These are phyloP conservation scores for Neolamprologus falcicula DNA, from an alignment of 2,113 vertebrate genomes.

Conservation along the genomic window DNA sequence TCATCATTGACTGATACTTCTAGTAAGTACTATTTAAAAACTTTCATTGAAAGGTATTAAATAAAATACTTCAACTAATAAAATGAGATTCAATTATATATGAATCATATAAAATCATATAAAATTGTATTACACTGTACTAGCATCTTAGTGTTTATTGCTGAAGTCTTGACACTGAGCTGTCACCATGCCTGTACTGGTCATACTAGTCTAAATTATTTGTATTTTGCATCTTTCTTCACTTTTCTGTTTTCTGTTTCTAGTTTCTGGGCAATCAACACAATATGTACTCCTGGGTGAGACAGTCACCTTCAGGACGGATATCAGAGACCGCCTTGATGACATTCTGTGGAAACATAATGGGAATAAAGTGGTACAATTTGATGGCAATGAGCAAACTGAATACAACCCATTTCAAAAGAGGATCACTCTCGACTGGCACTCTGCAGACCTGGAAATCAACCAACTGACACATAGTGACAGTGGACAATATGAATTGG, in stretches of 20 bases:
- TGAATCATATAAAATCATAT: not conserved
- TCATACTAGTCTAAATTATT: not conserved
- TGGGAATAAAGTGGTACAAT: slow-evolving; percentile 31
- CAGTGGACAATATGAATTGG: slow-evolving; percentile 38
- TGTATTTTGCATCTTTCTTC: not conserved
- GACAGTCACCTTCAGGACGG: not conserved
- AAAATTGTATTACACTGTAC: not conserved
- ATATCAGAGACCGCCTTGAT: accelerated
- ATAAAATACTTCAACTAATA: not conserved
- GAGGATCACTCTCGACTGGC: slow-evolving; percentile 27
- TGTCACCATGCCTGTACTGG: not conserved
- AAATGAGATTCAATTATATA: not conserved
- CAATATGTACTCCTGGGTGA: slow-evolving; percentile 6
- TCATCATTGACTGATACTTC: accelerated
- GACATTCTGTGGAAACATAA: slow-evolving; percentile 52
- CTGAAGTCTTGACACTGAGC: not conserved
- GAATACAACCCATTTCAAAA: not conserved
- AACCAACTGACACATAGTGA: slow-evolving; percentile 12
- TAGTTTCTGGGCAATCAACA: not conserved
- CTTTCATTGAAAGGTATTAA: not conserved
- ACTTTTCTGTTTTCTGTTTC: not conserved
- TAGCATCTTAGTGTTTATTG: not conserved
- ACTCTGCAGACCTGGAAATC: slow-evolving; percentile 21
- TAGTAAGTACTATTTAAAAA: not conserved
- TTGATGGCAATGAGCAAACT: not conserved